Evolutionary conservation across 2,797 vertebrate species (phyloP).

Genomic region (Carcharodon carcharias): DNA sequence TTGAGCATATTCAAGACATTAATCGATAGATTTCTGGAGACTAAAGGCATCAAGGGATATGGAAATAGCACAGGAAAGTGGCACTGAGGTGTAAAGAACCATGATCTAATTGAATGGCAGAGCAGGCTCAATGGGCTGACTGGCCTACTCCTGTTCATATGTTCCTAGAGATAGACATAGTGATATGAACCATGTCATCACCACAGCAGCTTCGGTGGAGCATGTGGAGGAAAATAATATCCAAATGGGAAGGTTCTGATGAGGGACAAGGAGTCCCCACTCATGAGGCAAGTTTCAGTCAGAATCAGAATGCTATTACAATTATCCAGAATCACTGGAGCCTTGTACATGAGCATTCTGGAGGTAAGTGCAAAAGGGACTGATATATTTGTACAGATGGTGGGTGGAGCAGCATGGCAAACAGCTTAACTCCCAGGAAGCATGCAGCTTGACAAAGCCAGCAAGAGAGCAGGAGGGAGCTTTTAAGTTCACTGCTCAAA

Average conservation of each 20-base stretch:
- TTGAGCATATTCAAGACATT: too few relatives aligned
- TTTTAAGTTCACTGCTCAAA: neutral
- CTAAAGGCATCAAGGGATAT: too few relatives aligned
- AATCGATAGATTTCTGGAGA: too few relatives aligned
- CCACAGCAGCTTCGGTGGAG: neutral
- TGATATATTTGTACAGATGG: neutral
- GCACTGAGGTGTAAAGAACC: too few relatives aligned
- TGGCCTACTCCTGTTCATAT: too few relatives aligned
- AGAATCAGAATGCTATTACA: neutral
- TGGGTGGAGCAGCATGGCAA: neutral
- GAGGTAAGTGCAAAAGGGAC: neutral
- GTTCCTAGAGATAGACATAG: neutral
- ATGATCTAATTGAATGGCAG: too few relatives aligned
- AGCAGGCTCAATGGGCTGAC: too few relatives aligned
- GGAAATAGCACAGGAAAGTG: too few relatives aligned
- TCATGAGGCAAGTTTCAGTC: neutral
- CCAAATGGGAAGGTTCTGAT: neutral
- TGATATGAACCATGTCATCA: neutral
- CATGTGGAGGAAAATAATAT: neutral
- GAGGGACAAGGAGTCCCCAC: neutral
- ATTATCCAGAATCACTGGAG: neutral
- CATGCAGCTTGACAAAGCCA: neutral
- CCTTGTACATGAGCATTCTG: neutral
- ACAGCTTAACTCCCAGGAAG: neutral
- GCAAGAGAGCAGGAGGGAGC: neutral